Base-by-base conservation (phyloP, 2,888 invertebrate species). In the Drosophila pegasa region DNA sequence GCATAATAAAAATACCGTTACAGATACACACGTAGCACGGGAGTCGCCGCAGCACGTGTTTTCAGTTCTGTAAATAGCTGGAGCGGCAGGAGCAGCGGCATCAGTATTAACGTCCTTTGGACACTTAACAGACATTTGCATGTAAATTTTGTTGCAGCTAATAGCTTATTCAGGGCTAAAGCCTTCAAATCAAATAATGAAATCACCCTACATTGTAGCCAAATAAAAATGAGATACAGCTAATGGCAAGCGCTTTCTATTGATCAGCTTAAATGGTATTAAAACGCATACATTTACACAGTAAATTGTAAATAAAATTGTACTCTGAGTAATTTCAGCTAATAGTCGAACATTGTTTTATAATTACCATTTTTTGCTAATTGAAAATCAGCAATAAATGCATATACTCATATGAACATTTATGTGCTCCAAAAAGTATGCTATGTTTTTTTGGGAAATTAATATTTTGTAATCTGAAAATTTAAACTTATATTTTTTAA, bases 1-100 rank as follows among this genome's bases (percentile, higher is more conserved):
- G 82, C 87, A 81, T 81, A 84, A 87, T 82, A 83, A 72, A 81
- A 82, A 86, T 72, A 52, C 52, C 54, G 58, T 59, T 50, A 58
- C 57, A 41, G 56, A 55, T 29, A 45, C 37, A 35, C 16, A 14
- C 50, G 29, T 27, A 22, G 75, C 33, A 12, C 48, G 52, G 16
- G 25, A 55, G 18, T 40, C 16, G 37, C 29, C 35, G 29, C 69
- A 41, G 55, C 64, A 63, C 62, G 52, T 67, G 74, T 48, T 35
- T 29, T 41, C 29, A 37, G 27, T 40, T 38, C 51, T 29, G 48
- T 27, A 20, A 41, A 41, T 22, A 35, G 43, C 33, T 14, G 20
- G 29, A 41, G 41, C 3, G n/a, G 41, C 22, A 50, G 43, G 22
- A 56, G 22, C 9, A 18, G 14, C 25, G 41, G 22, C 9, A 12